phyloP scores from a whole-genome alignment of 1,140 invertebrate genomes.

The Spodoptera litura region DNA sequence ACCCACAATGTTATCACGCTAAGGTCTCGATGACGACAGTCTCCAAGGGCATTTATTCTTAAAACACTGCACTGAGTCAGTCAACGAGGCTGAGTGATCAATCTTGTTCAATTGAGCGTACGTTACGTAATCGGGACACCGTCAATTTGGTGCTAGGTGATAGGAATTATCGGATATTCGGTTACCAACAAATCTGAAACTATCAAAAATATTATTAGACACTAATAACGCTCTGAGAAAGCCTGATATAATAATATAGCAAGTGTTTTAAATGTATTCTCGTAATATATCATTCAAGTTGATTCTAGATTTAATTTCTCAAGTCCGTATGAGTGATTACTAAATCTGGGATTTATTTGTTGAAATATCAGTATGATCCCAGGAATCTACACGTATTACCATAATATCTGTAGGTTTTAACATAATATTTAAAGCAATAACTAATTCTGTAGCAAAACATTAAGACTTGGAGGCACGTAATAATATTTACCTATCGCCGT shows the following conservation, averaged over 20 bases:
- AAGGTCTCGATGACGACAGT: constrained; percentile 40
- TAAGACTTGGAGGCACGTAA: not conserved
- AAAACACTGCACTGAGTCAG: constrained; percentile 42
- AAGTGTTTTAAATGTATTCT: no score
- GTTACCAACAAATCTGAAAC: constrained; percentile 16
- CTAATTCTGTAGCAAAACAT: constrained; percentile 20
- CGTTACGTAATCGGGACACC: constrained; percentile 45
- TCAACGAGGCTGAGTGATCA: constrained; percentile 36
- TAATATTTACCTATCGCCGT: constrained; percentile 26
- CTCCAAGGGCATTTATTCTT: constrained; percentile 42
- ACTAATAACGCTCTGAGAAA: not conserved
- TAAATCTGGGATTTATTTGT: constrained; percentile 4
- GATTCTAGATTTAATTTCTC: not conserved
- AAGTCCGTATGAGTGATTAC: not conserved
- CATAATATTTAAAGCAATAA: constrained; percentile 32
- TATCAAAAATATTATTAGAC: not conserved
- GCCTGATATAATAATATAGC: no score
- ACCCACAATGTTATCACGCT: not conserved
- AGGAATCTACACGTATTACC: constrained; percentile 4
- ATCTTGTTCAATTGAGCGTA: constrained; percentile 41
- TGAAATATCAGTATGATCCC: not conserved
- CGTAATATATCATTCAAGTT: no score
- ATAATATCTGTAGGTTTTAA: constrained; percentile 13
- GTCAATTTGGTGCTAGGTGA: constrained; percentile 31
- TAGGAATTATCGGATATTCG: constrained; percentile 36